Percentiles rank a stretch among this genome's conserved stretches.
These are phyloP conservation scores for Mizuhopecten yessoensis DNA, from an alignment of 1,140 invertebrate species.

Conservation along the genomic window DNA sequence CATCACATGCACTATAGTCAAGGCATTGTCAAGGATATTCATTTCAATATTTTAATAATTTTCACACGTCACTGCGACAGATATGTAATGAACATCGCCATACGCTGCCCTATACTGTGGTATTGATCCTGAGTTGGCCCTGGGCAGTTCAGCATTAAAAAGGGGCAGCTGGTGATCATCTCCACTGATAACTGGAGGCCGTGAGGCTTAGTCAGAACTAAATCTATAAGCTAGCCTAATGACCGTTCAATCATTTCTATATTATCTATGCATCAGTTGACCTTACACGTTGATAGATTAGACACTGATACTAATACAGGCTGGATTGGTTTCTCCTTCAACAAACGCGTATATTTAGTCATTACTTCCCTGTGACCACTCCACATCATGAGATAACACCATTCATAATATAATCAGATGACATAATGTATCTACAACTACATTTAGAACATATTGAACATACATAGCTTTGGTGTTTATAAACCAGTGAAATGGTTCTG, in stretches of 20 bases:
- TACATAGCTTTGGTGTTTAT: too few species aligned
- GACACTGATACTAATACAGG: neutral
- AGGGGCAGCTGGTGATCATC: neutral
- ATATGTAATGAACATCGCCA: too few species aligned
- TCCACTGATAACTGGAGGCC: neutral
- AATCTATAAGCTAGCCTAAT: neutral
- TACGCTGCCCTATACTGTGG: too few species aligned
- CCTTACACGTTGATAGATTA: neutral
- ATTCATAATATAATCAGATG: neutral
- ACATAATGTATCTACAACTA: neutral
- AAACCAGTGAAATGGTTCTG: too few species aligned
- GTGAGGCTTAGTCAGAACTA: neutral
- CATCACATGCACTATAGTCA: too few species aligned
- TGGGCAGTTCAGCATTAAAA: neutral
- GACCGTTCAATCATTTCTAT: neutral
- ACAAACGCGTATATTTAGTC: neutral
- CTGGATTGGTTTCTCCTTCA: neutral
- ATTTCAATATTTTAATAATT: too few species aligned
- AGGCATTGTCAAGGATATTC: too few species aligned
- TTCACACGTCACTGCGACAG: too few species aligned
- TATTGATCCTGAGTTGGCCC: neutral
- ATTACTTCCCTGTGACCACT: neutral
- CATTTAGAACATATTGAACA: neutral
- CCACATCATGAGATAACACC: neutral
- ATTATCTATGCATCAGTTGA: neutral